A percentile compares a stretch with the other conserved stretches of the same genome.
phyloP scores from a whole-genome alignment of 2,113 vertebrate genomes.

The Tetrao urogallus region DNA sequence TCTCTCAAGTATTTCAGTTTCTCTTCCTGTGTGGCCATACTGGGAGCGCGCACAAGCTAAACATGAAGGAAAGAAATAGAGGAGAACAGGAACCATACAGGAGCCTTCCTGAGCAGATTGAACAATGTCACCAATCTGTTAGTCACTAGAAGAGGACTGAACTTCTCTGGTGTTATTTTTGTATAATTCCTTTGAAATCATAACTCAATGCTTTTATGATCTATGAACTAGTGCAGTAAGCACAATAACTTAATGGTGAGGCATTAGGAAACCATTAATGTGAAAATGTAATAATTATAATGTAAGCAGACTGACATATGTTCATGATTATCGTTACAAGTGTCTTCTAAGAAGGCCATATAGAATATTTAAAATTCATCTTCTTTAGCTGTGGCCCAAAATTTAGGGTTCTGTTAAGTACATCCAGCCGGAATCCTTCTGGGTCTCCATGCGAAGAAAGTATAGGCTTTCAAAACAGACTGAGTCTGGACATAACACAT shows the following conservation, averaged over 20 bases:
- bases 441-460: slow-evolving; percentile 11
- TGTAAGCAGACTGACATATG: background rate
- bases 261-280: slow-evolving; percentile 15
- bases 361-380: background rate
- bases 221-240: background rate
- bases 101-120: slow-evolving; percentile 32
- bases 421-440: background rate
- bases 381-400: background rate
- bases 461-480: slow-evolving; percentile 32
- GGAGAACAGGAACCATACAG: background rate
- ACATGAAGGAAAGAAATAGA: slow-evolving; percentile 42
- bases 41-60: slow-evolving; percentile 23
- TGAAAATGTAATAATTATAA: slow-evolving; percentile 22
- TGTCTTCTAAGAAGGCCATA: background rate
- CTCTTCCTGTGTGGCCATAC: slow-evolving; percentile 55
- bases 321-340: slow-evolving; percentile 27
- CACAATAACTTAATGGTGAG: background rate
- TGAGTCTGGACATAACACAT: slow-evolving; percentile 32
- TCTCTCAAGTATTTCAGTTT: slow-evolving; percentile 39
- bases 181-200: slow-evolving; percentile 39
- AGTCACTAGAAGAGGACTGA: slow-evolving; percentile 6
- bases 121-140: slow-evolving; percentile 51
- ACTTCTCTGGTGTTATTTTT: slow-evolving; percentile 7
- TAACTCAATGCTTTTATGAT: slow-evolving; percentile 26
- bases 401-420: slow-evolving; percentile 32